A percentile compares a stretch with the other conserved stretches of the same genome.
Conservation (phyloP, 2,797 vertebrate species). For the Acanthiza pusilla region DNA sequence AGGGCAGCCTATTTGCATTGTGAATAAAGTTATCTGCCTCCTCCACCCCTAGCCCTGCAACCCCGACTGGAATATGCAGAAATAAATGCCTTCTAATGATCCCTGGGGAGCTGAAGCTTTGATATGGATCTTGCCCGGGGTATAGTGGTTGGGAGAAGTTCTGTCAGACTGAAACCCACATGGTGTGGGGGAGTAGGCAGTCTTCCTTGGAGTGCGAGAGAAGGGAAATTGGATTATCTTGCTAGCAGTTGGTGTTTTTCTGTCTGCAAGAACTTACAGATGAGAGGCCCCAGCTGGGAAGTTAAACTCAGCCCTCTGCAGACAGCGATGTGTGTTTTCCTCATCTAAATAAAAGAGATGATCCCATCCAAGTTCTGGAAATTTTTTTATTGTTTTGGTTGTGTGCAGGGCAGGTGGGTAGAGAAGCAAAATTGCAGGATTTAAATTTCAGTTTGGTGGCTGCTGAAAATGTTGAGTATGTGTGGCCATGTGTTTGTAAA, state of each 20-base stretch:
- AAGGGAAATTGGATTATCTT: slow-evolving; percentile 76
- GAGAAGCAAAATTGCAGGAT: background rate
- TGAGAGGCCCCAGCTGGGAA: slow-evolving; percentile 43
- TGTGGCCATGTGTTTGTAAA: slow-evolving; percentile 47
- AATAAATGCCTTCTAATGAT: slow-evolving; percentile 79
- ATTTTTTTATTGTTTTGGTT: background rate
- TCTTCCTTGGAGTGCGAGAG: slow-evolving; percentile 20
- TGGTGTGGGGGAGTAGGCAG: slow-evolving; percentile 32
- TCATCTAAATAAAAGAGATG: background rate
- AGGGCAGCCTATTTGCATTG: slow-evolving; percentile 72
- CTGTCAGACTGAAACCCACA: slow-evolving; percentile 63
- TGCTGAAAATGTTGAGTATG: background rate
- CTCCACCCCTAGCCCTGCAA: background rate
- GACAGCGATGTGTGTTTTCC: background rate
- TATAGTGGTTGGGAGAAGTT: slow-evolving; percentile 25
- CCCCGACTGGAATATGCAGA: slow-evolving; percentile 68
- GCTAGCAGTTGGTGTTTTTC: slow-evolving; percentile 69
- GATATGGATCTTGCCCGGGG: slow-evolving; percentile 71
- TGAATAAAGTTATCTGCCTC: slow-evolving; percentile 69
- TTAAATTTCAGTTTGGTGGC: background rate
- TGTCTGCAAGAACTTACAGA: slow-evolving; percentile 41
- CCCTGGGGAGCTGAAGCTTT: slow-evolving; percentile 72
- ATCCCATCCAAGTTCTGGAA: background rate
- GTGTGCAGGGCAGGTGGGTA: background rate
- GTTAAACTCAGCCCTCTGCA: slow-evolving; percentile 39